Conservation (phyloP, 2,888 invertebrate species). For the Drosophila neonasuta region DNA sequence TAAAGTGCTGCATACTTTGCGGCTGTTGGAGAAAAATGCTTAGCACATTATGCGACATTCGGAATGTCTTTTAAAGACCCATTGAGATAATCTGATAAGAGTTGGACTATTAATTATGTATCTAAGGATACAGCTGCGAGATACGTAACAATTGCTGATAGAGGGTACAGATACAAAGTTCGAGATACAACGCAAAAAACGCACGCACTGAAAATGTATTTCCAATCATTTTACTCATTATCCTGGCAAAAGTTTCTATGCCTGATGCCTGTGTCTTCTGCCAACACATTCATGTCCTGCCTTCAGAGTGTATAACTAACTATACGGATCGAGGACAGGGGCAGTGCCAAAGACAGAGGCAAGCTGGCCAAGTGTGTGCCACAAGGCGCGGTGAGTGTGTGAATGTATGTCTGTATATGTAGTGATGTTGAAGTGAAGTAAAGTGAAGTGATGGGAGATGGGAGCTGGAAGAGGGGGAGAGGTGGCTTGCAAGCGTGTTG, state of each 20-base stretch:
- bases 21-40: background rate
- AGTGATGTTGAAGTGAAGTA: constrained; percentile 1
- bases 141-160: constrained; percentile 22
- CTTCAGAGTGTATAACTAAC: constrained; percentile 8
- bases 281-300: constrained; percentile 59
- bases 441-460: background rate
- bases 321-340: constrained; percentile 3
- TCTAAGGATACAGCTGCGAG: constrained; percentile 18
- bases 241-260: constrained; percentile 66
- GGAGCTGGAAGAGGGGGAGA: background rate
- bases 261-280: constrained; percentile 40
- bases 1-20: background rate
- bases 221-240: constrained; percentile 79
- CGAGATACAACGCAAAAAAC: constrained; percentile 49
- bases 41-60: background rate
- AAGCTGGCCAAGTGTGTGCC: constrained; percentile 61
- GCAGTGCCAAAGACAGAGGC: constrained; percentile 4
- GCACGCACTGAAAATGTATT: constrained; percentile 73
- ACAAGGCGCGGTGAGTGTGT: constrained; percentile 60
- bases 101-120: constrained; percentile 15
- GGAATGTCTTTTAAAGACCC: background rate
- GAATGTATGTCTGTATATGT: constrained; percentile 13
- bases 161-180: constrained; percentile 21
- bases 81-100: constrained; percentile 14
- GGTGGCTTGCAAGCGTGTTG: constrained; percentile 70